Base-by-base conservation (phyloP, 2,888 invertebrate species). In the Theretra japonica region DNA sequence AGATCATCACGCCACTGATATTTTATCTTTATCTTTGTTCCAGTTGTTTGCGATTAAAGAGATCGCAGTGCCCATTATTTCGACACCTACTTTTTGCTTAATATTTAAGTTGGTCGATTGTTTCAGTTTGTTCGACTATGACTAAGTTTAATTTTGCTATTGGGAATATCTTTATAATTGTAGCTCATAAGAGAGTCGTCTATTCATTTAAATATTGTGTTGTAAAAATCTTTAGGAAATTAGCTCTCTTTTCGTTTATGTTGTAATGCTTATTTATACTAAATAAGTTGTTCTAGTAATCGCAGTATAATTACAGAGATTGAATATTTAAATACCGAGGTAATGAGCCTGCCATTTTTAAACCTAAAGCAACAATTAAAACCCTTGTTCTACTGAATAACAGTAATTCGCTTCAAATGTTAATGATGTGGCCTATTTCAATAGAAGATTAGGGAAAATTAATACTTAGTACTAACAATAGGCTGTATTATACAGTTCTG, bases 1-100 rank as follows among this genome's bases (percentile, higher is more conserved):
- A 85, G 85, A 88, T 86, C 82, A 84, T 80, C 78, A 78, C 77
- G 80, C 79, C 76, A 81, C 81, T 83, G 82, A 79, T 82, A 84
- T 83, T 86, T 83, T 79, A 79, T 78, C 76, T 76, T 77, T 80
- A 82, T 83, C 77, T 79, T 77, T 73, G 74, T 75, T 72, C 73
- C 71, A 65, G 70, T 70, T 74, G 75, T 75, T 76, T 76, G 75
- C 65, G 48, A 65, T 65, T 65, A 65, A 65, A 65, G 65, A 48
- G 65, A 48, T 48, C 65, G 41, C 65, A 48, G 23, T 65, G 48
- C 65, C 65, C 48, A 17, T 65, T 65, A 65, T 65, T 48, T 65
- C 7, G 48, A 65, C 65, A 65, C 65, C 23, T 48, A 48, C 48
- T 48, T 65, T 62, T 65, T 65, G 65, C 41, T 48, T 33, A 60